Percentiles rank a stretch among this genome's conserved stretches.
phyloP scores from a whole-genome alignment of 2,888 invertebrate species.

The Hedychridium roseum region DNA sequence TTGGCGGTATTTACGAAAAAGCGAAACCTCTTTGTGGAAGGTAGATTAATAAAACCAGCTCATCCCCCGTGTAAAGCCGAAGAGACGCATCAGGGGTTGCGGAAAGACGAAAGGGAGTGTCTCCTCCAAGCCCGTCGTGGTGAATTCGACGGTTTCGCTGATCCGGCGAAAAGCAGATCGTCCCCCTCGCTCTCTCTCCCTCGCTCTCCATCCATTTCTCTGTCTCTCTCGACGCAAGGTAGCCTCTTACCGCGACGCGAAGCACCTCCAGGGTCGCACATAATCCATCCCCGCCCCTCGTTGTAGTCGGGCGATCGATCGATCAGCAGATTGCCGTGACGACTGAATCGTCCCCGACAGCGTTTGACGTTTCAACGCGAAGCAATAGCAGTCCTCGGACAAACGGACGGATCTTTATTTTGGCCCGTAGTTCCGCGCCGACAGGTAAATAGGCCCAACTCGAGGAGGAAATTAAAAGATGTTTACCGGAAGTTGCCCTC shows the following conservation, averaged over 20 bases:
- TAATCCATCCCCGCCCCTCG: too few relatives aligned
- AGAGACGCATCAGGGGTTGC: constrained; percentile 2
- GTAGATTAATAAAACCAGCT: constrained; percentile 62
- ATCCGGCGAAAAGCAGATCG: constrained; percentile 51
- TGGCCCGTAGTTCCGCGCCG: neutral
- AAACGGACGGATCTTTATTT: neutral
- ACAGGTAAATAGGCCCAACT: too few relatives aligned
- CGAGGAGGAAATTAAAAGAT: constrained; percentile 46
- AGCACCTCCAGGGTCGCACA: too few relatives aligned
- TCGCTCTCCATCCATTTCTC: neutral
- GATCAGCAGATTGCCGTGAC: too few relatives aligned
- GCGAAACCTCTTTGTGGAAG: constrained; percentile 47
- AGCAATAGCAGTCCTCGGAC: neutral
- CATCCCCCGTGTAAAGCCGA: constrained; percentile 47
- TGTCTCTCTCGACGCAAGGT: neutral
- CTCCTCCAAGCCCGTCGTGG: constrained; percentile 8
- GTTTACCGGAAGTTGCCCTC: constrained; percentile 45
- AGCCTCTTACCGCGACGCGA: constrained; percentile 18
- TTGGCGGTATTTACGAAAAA: constrained; percentile 48
- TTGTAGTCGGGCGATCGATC: too few relatives aligned
- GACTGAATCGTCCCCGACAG: too few relatives aligned
- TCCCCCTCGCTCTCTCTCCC: constrained; percentile 37
- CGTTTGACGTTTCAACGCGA: neutral
- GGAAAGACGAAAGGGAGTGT: constrained; percentile 7
- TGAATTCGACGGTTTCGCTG: constrained; percentile 57